Percentiles rank a stretch among this genome's conserved stretches.
These are phyloP conservation scores for Saccostrea cuccullata DNA, from an alignment of 1,140 invertebrate species.

Conservation along the genomic window DNA sequence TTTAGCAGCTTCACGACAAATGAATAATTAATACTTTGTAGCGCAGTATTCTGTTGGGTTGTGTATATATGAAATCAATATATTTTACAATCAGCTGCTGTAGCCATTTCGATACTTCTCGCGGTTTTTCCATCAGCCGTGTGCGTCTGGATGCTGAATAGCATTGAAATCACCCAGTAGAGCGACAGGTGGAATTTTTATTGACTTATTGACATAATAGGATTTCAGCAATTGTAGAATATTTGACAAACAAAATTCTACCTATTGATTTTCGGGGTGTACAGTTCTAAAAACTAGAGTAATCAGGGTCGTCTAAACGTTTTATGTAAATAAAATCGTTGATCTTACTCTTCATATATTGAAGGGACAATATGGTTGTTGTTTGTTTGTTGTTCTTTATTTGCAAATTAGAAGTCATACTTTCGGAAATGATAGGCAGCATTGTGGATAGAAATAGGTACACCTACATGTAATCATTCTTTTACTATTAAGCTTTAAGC, in stretches of 20 bases:
- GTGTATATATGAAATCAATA: conserved; percentile 42
- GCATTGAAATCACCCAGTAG: background rate
- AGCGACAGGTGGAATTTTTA: conserved; percentile 29
- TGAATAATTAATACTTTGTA: conserved; percentile 56
- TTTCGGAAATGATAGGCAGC: too few relatives aligned
- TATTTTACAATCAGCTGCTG: conserved; percentile 42
- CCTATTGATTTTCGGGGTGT: background rate
- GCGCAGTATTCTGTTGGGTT: background rate
- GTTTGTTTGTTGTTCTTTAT: background rate
- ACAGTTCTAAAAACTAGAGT: background rate
- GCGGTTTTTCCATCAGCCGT: background rate
- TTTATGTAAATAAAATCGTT: background rate
- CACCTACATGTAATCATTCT: too few relatives aligned
- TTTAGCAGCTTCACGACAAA: conserved; percentile 51
- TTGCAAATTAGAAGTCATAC: too few relatives aligned
- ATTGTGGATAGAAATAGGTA: too few relatives aligned
- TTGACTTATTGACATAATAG: conserved; percentile 36
- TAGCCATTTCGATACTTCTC: conserved; percentile 3
- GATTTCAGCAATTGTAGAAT: conserved; percentile 37
- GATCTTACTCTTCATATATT: background rate
- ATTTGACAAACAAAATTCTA: conserved; percentile 34
- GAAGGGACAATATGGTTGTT: background rate
- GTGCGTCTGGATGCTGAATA: background rate
- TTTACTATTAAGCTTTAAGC: too few relatives aligned
- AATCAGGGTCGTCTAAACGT: background rate